phyloP scores from a whole-genome alignment of 2,113 vertebrate genomes.

The Pungitius pungitius region DNA sequence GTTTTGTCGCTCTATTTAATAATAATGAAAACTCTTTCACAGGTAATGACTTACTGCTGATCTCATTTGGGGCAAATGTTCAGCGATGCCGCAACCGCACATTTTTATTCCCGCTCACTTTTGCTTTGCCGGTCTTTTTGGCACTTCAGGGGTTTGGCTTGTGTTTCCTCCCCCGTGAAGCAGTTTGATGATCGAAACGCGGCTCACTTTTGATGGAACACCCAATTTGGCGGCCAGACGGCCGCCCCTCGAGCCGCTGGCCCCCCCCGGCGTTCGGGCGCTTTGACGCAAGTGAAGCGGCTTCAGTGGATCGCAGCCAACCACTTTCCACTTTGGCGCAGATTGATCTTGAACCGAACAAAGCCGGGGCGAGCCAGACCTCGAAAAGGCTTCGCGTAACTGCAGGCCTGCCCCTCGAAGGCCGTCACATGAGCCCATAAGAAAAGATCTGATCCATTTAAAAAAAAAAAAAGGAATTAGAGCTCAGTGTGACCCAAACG shows the following conservation, averaged over 20 bases:
- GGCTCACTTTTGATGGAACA: slow-evolving; percentile 38
- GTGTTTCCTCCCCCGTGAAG: slow-evolving; percentile 53
- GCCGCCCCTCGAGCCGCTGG: slow-evolving; percentile 28
- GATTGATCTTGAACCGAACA: slow-evolving; percentile 31
- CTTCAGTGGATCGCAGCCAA: slow-evolving; percentile 33
- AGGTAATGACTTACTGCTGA: neutral
- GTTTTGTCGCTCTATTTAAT: neutral
- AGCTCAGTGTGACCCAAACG: neutral
- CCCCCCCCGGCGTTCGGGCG: slow-evolving; percentile 36
- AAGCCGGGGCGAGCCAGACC: slow-evolving; percentile 36
- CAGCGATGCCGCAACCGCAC: neutral
- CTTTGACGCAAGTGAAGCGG: slow-evolving; percentile 50
- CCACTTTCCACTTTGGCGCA: slow-evolving; percentile 17
- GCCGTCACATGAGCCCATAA: too few species aligned
- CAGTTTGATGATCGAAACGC: slow-evolving; percentile 45
- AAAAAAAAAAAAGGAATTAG: neutral
- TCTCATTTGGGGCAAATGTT: neutral
- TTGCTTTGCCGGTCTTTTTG: slow-evolving; percentile 22
- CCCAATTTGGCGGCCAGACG: slow-evolving; percentile 39
- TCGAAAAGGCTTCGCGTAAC: slow-evolving; percentile 28
- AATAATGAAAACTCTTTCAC: neutral
- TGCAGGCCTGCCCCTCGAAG: too few species aligned
- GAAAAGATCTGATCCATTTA: too few species aligned
- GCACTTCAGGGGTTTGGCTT: slow-evolving; percentile 44
- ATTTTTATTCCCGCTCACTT: slow-evolving; percentile 10